Evolutionary conservation across 53 echinoderm and acorn worm genomes (phyloP).

Genomic region (Mesocentrotus franciscanus): DNA sequence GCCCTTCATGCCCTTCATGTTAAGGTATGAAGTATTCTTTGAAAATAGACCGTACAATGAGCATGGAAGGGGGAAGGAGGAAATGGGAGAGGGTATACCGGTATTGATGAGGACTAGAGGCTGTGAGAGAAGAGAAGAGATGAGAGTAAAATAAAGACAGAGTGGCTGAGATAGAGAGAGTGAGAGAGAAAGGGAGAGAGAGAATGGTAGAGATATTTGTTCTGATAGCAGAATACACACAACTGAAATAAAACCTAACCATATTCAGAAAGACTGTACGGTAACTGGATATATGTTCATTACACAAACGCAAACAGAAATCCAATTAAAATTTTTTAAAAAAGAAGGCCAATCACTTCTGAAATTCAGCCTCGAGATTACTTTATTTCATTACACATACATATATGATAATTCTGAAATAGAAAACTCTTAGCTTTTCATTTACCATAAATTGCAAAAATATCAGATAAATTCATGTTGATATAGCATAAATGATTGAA

Average conservation of each 20-base stretch:
- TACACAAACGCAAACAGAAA: too few relatives aligned
- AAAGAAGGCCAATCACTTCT: background rate
- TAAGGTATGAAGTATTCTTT: too few relatives aligned
- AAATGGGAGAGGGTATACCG: background rate
- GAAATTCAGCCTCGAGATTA: background rate
- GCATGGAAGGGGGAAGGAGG: background rate
- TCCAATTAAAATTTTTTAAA: too few relatives aligned
- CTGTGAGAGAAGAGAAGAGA: too few relatives aligned
- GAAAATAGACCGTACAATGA: too few relatives aligned
- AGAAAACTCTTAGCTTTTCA: background rate
- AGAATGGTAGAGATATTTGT: too few relatives aligned
- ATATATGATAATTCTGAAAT: background rate
- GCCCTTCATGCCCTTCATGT: too few relatives aligned
- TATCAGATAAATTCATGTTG: background rate
- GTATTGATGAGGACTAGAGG: background rate
- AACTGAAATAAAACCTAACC: too few relatives aligned
- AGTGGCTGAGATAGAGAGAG: background rate
- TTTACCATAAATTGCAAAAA: background rate
- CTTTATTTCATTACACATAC: background rate
- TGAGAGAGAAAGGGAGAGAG: background rate
- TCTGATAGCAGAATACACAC: too few relatives aligned
- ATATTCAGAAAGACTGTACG: too few relatives aligned
- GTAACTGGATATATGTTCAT: too few relatives aligned
- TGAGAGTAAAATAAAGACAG: too few relatives aligned
- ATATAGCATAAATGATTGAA: background rate